Evolutionary conservation across 1,140 invertebrate species (phyloP), one percentile per base, ranked within the genome.

Genomic region (Brachionus rubens): DNA sequence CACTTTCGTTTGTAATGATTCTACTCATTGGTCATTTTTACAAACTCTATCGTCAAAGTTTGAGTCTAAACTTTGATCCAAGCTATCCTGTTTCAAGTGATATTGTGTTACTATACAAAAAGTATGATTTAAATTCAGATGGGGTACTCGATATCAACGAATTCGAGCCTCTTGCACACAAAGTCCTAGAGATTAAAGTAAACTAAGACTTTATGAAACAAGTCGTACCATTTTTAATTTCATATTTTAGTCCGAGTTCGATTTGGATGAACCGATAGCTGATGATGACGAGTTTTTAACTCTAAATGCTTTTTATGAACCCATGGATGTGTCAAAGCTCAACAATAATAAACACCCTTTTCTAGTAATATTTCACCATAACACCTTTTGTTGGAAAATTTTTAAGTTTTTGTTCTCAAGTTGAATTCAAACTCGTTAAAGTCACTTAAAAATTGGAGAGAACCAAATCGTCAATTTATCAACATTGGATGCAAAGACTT

Each of bases 301-400:
- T 54, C n/a, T 75, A 21, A 75, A 75, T 43, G 72, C 72, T 41
- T 59, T 43, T 12, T 75, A n/a, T 56, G 72, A 75, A 19, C 72
- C 72, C 10, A 6, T 75, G 4, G 48, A 75, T 46, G n/a, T 48
- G 19, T 19, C 43, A 10, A 70, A 48, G 19, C 33, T 70, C 4
- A 50, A n/a, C 33, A 19, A 10, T 19, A 36, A 70, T 28, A 48
- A 48, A 70, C 30, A 75, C 46, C 14, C 30, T 28, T 54, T 46
- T 54, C 41, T 75, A 24, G 52, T 75, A 43, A 50, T n/a, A n/a
- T n/a, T n/a, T n/a, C n/a, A n/a, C n/a, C n/a, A n/a, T n/a, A n/a
- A n/a, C n/a, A n/a, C n/a, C n/a, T n/a, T n/a, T n/a, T n/a, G 48
- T 16, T 36, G 16, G 9, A 33, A 59, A 36, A 16, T 14, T 28